Percentiles rank a stretch among this genome's conserved stretches.
These are phyloP conservation scores for Pygmarrhopalites habei DNA, from an alignment of 1,140 invertebrate species.

Conservation along the genomic window DNA sequence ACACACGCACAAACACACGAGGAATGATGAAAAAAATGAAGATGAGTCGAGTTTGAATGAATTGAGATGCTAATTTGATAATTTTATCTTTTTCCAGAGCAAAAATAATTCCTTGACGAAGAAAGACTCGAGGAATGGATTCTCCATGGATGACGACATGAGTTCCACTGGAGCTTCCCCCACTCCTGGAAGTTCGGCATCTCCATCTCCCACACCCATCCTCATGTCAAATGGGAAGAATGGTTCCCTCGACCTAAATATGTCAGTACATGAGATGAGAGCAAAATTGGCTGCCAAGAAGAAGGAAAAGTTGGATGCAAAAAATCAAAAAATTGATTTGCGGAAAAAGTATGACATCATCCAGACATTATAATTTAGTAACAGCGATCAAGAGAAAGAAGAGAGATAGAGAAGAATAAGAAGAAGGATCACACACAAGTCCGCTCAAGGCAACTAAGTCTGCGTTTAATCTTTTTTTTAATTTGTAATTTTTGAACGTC, in stretches of 20 bases:
- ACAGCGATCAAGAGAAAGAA: too few species aligned
- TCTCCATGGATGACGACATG: constrained; percentile 27
- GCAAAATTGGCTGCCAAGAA: constrained; percentile 74
- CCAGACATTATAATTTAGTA: constrained; percentile 73
- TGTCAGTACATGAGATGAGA: constrained; percentile 79
- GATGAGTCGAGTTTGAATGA: too few species aligned
- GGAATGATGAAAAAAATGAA: too few species aligned
- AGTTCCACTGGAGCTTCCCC: constrained; percentile 33
- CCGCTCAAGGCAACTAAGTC: too few species aligned
- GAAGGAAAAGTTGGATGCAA: constrained; percentile 81
- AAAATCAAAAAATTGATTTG: constrained; percentile 78
- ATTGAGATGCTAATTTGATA: too few species aligned
- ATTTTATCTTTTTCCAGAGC: constrained; percentile 32
- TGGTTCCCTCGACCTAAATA: constrained; percentile 76
- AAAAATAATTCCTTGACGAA: constrained; percentile 32
- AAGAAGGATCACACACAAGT: too few species aligned
- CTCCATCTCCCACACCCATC: constrained; percentile 33
- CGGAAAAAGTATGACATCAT: constrained; percentile 88
- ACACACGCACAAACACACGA: too few species aligned
- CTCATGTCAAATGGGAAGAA: constrained; percentile 20
- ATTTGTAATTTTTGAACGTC: too few species aligned
- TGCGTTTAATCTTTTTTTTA: too few species aligned
- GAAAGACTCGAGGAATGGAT: constrained; percentile 23
- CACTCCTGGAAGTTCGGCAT: constrained; percentile 30
- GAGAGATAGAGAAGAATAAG: too few species aligned